Percentiles rank a stretch among this genome's conserved stretches.
phyloP scores from a whole-genome alignment of 2,888 invertebrate genomes.

The Campoplex nolae region DNA sequence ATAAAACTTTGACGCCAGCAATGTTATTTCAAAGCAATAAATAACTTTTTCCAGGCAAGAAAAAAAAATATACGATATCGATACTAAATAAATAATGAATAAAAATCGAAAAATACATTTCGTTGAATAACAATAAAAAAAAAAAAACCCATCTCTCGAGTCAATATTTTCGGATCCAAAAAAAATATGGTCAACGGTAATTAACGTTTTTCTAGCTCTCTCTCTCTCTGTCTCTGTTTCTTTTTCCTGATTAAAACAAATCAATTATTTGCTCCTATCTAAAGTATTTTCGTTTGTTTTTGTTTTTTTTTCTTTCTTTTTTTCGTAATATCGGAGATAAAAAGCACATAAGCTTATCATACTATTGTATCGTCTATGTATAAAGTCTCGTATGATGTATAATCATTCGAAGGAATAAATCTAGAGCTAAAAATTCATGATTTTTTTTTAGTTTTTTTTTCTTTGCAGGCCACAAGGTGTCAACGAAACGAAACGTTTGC shows the following conservation, averaged over 20 bases:
- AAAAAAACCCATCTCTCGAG: slow-evolving; percentile 15
- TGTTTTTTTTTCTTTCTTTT: slow-evolving; percentile 23
- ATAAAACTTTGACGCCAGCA: not conserved
- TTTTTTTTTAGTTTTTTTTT: slow-evolving; percentile 13
- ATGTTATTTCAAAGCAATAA: not conserved
- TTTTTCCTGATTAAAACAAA: slow-evolving; percentile 38
- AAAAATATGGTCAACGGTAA: slow-evolving; percentile 38
- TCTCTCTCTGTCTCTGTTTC: slow-evolving; percentile 22
- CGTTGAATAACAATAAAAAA: not conserved
- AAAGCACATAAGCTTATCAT: slow-evolving; percentile 57
- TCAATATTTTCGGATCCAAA: slow-evolving; percentile 7
- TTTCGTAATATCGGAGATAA: slow-evolving; percentile 53
- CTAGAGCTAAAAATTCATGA: slow-evolving; percentile 57
- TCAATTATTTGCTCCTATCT: slow-evolving; percentile 59
- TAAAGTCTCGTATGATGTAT: slow-evolving; percentile 61
- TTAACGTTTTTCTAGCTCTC: slow-evolving; percentile 19
- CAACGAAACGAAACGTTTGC: slow-evolving; percentile 40
- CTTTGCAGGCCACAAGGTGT: slow-evolving; percentile 62
- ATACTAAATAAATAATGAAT: not conserved
- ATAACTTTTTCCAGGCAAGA: not conserved
- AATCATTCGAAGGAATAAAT: slow-evolving; percentile 55
- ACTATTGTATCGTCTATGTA: slow-evolving; percentile 43
- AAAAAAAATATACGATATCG: not conserved
- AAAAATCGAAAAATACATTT: not conserved
- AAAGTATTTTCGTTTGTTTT: slow-evolving; percentile 2